Base-by-base conservation (phyloP, 2,113 vertebrate genomes). In the Thermophis baileyi region DNA sequence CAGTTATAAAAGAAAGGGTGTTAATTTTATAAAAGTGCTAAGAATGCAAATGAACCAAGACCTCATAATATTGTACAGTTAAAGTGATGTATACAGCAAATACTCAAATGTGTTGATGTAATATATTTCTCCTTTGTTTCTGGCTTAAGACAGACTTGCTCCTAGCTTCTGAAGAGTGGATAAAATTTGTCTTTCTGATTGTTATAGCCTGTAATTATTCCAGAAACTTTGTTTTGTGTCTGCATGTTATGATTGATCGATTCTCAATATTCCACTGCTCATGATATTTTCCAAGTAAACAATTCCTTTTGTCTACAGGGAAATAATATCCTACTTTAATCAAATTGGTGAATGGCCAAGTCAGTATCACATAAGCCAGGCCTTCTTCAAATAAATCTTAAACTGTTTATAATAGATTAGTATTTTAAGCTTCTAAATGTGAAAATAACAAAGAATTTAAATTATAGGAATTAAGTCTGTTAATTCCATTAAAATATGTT, bases 321-420 rank as follows among this genome's bases (percentile, higher is more conserved):
- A 97, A 97, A 96, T 96, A 96, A 95, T 93, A 96, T 85, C 89
- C 89, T 94, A 25, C 55, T 91, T 95, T 96, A 96, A 97, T 96
- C 91, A 95, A 95, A 94, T 89, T 94, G 85, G 90, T 91, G 88
- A 88, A 88, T 94, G 94, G 93, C 94, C 91, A 93, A 96, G 81
- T 87, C 81, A 92, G 88, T 90, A 47, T 50, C 55, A 87, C 93
- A 49, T 93, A 95, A 95, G 27, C 50, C 90, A 92, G 14, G 18
- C 86, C 7, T 89, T 47, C 57, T 93, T 92, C 47, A 69, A 89
- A 95, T 96, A 95, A 95, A 94, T 94, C 88, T 81, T 96, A 91
- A 97, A 97, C 81, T 53, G 93, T 95, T 96, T 95, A 96, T 89
- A 89, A 95, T 94, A 94, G 91, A 96, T 93, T 91, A 91, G 93